Percentiles rank a stretch among this genome's conserved stretches.
These are phyloP conservation scores for Caligus rogercresseyi DNA, from an alignment of 1,140 invertebrate genomes.

Conservation along the genomic window DNA sequence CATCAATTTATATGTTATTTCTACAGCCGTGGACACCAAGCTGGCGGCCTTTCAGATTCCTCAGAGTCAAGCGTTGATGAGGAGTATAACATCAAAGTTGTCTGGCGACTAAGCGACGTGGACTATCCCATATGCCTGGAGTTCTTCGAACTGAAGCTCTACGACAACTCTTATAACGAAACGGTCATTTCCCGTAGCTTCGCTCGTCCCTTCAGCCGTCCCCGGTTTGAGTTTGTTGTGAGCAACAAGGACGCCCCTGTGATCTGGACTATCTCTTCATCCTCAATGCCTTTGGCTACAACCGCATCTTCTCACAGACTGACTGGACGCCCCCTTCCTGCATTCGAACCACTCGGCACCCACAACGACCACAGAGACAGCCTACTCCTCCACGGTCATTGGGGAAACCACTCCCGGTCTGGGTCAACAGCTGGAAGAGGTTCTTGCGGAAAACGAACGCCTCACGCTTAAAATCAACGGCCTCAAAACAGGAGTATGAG, in stretches of 20 bases:
- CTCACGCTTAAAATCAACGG: slow-evolving; percentile 19
- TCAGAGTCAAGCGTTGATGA: background rate
- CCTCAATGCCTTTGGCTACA: slow-evolving; percentile 6
- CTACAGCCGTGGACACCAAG: background rate
- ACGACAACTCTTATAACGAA: slow-evolving; percentile 17
- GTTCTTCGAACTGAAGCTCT: slow-evolving; percentile 16
- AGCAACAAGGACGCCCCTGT: slow-evolving; percentile 1
- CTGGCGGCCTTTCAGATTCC: background rate
- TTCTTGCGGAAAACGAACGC: slow-evolving; percentile 13
- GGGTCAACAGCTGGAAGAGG: slow-evolving; percentile 9
- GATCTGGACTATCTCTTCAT: slow-evolving; percentile 13
- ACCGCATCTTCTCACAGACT: background rate
- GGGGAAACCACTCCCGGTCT: background rate
- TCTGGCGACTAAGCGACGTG: slow-evolving; percentile 6
- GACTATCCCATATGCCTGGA: slow-evolving; percentile 17
- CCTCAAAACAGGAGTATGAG: slow-evolving; percentile 16
- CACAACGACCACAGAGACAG: slow-evolving; percentile 5
- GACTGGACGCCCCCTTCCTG: slow-evolving; percentile 19
- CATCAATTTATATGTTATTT: background rate
- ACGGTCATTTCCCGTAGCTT: slow-evolving; percentile 6
- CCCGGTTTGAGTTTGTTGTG: slow-evolving; percentile 9
- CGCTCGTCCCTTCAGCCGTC: background rate
- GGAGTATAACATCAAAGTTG: slow-evolving; percentile 12
- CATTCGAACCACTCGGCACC: slow-evolving; percentile 15
- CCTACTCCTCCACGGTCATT: background rate